Percentiles rank a stretch among this genome's conserved stretches.
phyloP scores from a whole-genome alignment of 2,888 invertebrate species.

The Hemaris fuciformis region DNA sequence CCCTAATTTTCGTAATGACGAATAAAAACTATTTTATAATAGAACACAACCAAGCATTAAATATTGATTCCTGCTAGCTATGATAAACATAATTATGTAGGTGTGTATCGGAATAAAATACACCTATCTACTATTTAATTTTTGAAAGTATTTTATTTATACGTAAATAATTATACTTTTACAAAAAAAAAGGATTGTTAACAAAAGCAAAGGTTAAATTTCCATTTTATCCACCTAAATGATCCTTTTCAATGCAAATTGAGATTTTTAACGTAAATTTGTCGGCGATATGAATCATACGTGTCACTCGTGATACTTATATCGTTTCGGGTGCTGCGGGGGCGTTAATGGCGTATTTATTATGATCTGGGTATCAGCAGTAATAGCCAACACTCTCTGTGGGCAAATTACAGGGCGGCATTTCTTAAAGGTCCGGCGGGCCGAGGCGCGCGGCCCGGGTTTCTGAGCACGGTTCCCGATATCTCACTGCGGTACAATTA shows the following conservation, averaged over 20 bases:
- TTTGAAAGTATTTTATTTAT: not conserved
- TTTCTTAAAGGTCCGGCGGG: constrained; percentile 54
- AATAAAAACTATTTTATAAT: constrained; percentile 24
- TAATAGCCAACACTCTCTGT: constrained; percentile 80
- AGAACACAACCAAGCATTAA: constrained; percentile 45
- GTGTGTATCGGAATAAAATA: too few species aligned
- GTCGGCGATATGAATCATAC: constrained; percentile 5
- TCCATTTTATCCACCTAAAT: not conserved
- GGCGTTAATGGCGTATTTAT: constrained; percentile 82
- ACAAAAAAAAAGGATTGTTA: too few species aligned
- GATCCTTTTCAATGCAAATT: not conserved
- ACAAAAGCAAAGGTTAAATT: too few species aligned
- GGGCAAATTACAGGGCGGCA: constrained; percentile 82
- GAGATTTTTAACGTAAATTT: not conserved
- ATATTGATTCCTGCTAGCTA: constrained; percentile 13
- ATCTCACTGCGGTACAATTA: constrained; percentile 50
- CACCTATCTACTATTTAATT: not conserved
- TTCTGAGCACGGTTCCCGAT: constrained; percentile 63
- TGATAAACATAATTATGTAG: too few species aligned
- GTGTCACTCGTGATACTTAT: constrained; percentile 10
- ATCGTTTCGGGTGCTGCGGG: constrained; percentile 70
- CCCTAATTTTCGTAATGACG: constrained; percentile 53
- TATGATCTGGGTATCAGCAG: constrained; percentile 80
- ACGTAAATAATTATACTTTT: too few species aligned
- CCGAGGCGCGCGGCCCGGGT: constrained; percentile 53